A percentile compares a stretch with the other conserved stretches of the same genome.
Conservation (phyloP, 1,140 invertebrate species). For the Protaetia brevitarsis region DNA sequence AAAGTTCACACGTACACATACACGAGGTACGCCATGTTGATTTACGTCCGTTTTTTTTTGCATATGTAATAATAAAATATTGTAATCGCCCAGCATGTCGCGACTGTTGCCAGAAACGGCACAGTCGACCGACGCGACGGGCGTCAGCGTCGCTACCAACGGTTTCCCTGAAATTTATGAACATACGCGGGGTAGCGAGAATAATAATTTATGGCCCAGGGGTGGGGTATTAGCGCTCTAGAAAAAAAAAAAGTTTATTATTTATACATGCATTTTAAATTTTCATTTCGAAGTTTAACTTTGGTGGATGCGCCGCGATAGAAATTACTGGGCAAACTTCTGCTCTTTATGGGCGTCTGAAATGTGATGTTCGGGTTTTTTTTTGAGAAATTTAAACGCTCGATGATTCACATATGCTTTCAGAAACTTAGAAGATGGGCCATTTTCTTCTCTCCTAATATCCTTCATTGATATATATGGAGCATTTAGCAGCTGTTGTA, state of each 20-base stretch:
- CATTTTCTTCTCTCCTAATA: too few relatives aligned
- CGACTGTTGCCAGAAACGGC: not conserved
- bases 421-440: too few relatives aligned
- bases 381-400: too few relatives aligned
- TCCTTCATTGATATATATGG: too few relatives aligned
- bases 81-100: not conserved
- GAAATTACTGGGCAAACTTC: not conserved
- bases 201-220: not conserved
- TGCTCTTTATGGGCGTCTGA: not conserved
- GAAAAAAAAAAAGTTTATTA: conserved; percentile 3
- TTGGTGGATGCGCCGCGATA: too few relatives aligned
- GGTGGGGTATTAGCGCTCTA: not conserved
- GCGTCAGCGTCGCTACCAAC: not conserved
- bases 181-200: not conserved
- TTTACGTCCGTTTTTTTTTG: not conserved
- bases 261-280: conserved; percentile 11
- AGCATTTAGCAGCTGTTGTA: too few relatives aligned
- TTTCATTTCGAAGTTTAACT: not conserved
- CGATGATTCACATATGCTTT: too few relatives aligned
- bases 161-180: not conserved
- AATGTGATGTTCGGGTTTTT: too few relatives aligned
- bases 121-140: not conserved
- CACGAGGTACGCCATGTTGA: not conserved
- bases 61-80: conserved; percentile 18
- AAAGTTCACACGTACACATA: not conserved